phyloP scores from a whole-genome alignment of 2,888 invertebrate genomes.

The Urechis unicinctus region DNA sequence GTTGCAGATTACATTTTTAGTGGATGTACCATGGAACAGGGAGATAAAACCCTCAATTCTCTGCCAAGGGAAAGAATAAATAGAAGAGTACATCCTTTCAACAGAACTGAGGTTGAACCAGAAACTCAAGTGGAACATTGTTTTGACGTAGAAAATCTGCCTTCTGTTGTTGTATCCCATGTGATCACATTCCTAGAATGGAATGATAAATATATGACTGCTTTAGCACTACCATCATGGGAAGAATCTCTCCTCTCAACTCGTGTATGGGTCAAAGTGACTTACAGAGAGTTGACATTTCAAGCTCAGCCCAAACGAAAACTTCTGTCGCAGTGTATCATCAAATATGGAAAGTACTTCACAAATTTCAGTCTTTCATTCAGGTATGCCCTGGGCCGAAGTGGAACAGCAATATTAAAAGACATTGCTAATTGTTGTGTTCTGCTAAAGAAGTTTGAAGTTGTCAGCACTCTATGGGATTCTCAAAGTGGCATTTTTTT shows the following conservation, averaged over 20 bases:
- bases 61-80: no score
- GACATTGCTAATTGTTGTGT: background rate
- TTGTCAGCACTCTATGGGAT: background rate
- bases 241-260: background rate
- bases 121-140: no score
- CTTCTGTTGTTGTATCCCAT: background rate
- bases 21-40: no score
- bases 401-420: background rate
- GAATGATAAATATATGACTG: background rate
- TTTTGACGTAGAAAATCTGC: background rate
- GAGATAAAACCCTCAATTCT: no score
- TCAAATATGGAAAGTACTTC: background rate
- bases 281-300: background rate
- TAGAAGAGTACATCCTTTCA: no score
- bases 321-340: background rate
- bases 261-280: background rate
- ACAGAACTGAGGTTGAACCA: no score
- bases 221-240: background rate
- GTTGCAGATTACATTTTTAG: no score
- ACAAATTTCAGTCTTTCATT: background rate
- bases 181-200: background rate
- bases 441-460: background rate
- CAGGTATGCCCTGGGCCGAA: background rate
- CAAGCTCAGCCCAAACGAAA: background rate
- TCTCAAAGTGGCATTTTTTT: background rate